A percentile compares a stretch with the other conserved stretches of the same genome.
These are phyloP conservation scores for Melanogrammus aeglefinus DNA, from an alignment of 2,797 vertebrate genomes.

Conservation along the genomic window DNA sequence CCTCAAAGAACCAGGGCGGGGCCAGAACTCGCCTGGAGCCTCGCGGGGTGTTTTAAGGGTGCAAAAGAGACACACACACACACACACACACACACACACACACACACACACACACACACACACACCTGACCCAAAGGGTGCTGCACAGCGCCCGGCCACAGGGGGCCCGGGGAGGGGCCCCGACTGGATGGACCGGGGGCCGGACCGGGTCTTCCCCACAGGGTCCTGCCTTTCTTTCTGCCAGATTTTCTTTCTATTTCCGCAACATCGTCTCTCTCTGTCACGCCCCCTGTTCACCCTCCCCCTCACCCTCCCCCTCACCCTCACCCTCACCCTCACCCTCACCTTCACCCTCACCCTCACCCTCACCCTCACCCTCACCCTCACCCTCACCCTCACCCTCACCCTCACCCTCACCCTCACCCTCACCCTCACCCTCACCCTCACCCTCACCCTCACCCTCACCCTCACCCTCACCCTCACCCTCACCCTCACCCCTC, in stretches of 20 bases:
- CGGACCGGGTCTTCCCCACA: slow-evolving; percentile 68
- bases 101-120: slow-evolving; percentile 58
- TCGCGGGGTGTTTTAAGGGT: slow-evolving; percentile 41
- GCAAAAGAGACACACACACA: slow-evolving; percentile 55
- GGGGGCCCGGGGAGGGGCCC: slow-evolving; percentile 45
- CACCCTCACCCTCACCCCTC: no score
- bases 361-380: slow-evolving; percentile 47
- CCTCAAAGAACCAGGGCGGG: slow-evolving; percentile 55
- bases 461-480: no score
- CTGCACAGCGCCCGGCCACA: slow-evolving; percentile 65
- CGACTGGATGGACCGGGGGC: no score
- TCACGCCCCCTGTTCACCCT: slow-evolving; percentile 47
- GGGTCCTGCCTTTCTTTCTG: slow-evolving; percentile 73
- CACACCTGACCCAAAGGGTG: slow-evolving; percentile 66
- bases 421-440: no score
- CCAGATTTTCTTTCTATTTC: slow-evolving; percentile 62
- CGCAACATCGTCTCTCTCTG: slow-evolving; percentile 50
- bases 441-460: no score
- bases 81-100: slow-evolving; percentile 55
- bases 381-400: slow-evolving; percentile 42
- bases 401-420: slow-evolving; percentile 44
- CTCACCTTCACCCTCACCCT: neutral
- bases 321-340: slow-evolving; percentile 51
- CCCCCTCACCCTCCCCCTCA: slow-evolving; percentile 65
- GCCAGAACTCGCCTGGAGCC: slow-evolving; percentile 60